phyloP scores from a whole-genome alignment of 2,797 vertebrate species.

The Sebastes steindachneri region DNA sequence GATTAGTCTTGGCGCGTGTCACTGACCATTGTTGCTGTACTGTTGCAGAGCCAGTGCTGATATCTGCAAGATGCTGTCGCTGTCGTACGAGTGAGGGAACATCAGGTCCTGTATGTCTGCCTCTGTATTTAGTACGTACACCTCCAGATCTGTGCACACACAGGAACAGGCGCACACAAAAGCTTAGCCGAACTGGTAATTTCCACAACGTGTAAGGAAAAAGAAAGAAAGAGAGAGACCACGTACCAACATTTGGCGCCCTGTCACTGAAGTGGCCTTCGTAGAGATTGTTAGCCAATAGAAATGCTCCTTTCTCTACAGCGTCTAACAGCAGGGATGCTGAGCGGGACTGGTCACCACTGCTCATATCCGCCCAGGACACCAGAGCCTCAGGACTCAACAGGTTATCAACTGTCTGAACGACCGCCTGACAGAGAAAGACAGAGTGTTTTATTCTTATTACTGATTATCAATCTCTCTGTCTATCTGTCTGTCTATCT shows the following conservation, averaged over 20 bases:
- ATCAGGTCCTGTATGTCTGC: conserved; percentile 90
- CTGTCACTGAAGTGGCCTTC: conserved; percentile 84
- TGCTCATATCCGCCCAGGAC: conserved; percentile 80
- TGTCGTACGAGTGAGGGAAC: conserved; percentile 91
- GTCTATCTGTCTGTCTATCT: conserved; percentile 20
- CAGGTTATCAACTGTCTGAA: conserved; percentile 79
- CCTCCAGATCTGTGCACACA: conserved; percentile 76
- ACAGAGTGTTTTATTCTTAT: background rate
- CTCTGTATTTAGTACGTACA: conserved; percentile 89
- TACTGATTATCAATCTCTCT: background rate
- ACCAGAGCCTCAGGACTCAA: conserved; percentile 77
- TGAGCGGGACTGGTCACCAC: conserved; percentile 71
- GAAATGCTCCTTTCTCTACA: conserved; percentile 80
- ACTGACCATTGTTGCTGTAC: conserved; percentile 93
- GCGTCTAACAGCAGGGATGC: conserved; percentile 78
- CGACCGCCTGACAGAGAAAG: conserved; percentile 70
- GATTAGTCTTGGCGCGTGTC: background rate
- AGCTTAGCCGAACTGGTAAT: background rate
- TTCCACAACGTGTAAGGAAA: background rate
- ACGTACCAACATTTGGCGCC: conserved; percentile 79
- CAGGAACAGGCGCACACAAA: conserved; percentile 14
- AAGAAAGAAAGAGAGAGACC: background rate
- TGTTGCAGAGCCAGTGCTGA: conserved; percentile 92
- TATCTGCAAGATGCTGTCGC: conserved; percentile 91
- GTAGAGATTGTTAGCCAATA: conserved; percentile 82